Evolutionary conservation across 2,888 invertebrate genomes (phyloP).

Genomic region (Ferrisia virgata): DNA sequence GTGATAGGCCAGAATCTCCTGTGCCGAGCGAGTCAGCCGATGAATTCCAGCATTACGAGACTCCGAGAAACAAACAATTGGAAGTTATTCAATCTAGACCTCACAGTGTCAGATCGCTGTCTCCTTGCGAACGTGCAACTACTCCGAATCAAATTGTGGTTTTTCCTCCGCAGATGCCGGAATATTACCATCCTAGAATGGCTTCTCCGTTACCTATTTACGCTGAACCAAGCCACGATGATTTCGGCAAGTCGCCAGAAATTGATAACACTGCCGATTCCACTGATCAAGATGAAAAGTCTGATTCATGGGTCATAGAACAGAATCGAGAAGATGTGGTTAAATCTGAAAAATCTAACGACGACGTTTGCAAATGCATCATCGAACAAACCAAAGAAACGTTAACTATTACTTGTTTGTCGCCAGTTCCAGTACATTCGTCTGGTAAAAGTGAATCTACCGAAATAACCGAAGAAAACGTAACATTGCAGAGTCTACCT

Average conservation of each 20-base stretch:
- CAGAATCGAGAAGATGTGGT: neutral
- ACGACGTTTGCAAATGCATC: neutral
- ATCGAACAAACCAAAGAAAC: neutral
- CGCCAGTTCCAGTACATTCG: neutral
- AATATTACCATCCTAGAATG: neutral
- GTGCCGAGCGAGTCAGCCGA: conserved; percentile 46
- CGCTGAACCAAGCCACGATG: neutral
- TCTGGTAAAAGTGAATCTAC: neutral
- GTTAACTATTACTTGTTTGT: neutral
- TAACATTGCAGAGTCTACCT: neutral
- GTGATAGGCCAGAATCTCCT: conserved; percentile 44
- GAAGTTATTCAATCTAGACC: conserved; percentile 45
- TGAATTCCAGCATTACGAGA: conserved; percentile 43
- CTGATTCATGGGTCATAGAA: no score
- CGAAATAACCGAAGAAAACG: neutral
- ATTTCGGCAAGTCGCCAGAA: neutral
- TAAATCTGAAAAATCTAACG: neutral
- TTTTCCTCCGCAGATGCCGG: conserved; percentile 50
- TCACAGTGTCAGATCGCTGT: conserved; percentile 49
- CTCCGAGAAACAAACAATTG: neutral
- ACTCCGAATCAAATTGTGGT: conserved; percentile 49
- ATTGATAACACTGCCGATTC: no score
- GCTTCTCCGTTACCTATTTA: conserved; percentile 19
- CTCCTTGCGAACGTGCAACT: conserved; percentile 49
- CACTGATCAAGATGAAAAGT: no score